Evolutionary conservation across 2,888 invertebrate species (phyloP), one percentile per base, ranked within the genome.

Genomic region (Campoletis raptor): DNA sequence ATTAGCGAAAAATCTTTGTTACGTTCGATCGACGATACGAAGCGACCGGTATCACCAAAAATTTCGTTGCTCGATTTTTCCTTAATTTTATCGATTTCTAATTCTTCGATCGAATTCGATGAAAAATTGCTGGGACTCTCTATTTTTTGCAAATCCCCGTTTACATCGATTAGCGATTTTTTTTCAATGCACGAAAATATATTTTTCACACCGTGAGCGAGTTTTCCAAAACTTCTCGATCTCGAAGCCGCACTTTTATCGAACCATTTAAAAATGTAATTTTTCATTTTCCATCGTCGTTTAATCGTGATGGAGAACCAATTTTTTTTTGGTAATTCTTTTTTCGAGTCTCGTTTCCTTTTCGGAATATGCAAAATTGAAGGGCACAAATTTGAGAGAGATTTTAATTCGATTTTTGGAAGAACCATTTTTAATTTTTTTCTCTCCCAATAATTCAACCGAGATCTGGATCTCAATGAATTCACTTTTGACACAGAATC

Each of bases 131-230:
- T 37, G 42, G 18, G 12, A 37, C 2, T 12, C 40, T 73, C 73
- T 0, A n/a, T 48, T 36, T 52, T 76, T 21, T 54, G 2, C 1
- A 15, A 66, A 24, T 52, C 36, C 4, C 76, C 76, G 6, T 36
- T 2, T 2, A 69, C 21, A 37, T 78, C 40, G 40, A 18, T 48
- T 12, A 48, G 24, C n/a, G 84, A 81, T 2, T 30, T 52, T 86
- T 81, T 78, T 18, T 54, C 9, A 7, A 57, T 21, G 9, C 86
- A 81, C 8, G 61, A 69, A 45, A 86, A 84, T 24, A 79, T 70
- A 30, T 74, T 80, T 67, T 30, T 52, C 42, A 83, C 18, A 12
- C 15, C 69, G 2, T 37, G n/a, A 37, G 77, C 40, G 1, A 78
- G 30, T 3, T 54, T 73, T 30, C 37, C 45, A 18, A 37, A 61